Base-by-base conservation (phyloP, 2,797 vertebrate species). In the Gambelia wislizenii region DNA sequence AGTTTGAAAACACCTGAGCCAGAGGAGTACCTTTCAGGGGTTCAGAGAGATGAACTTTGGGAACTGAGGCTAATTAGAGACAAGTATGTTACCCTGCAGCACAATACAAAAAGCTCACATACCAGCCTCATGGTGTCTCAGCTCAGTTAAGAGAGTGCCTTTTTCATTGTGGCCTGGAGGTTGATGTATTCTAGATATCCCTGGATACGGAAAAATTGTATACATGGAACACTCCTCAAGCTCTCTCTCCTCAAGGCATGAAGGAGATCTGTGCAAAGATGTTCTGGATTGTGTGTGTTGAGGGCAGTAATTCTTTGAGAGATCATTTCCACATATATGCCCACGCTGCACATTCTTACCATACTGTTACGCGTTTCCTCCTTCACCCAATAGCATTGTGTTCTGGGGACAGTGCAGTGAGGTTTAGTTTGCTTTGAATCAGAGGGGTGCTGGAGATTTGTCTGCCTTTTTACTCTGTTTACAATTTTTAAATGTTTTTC, bases 11-110 rank as follows among this genome's bases (percentile, higher is more conserved):
- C 10, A 75, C 49, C 47, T 80, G 47, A 77, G n/a, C 44, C 79
- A 79, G 22, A 54, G 49, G 7, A 79, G 8, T 3, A 67, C 56
- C 10, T 56, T 84, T 72, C 20, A 85, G 25, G 67, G 44, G 69
- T 74, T 91, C 85, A 52, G n/a, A 87, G n/a, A 47, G 64, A 72
- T 79, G n/a, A 64, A 72, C 39, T 80, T 49, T 12, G 47, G 22
- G 70, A 42, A 76, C 84, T 69, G 54, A 69, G 18, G 16, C 20
- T 54, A 56, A 59, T 36, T 80, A 59, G 10, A 39, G 54, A 42
- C 36, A 89, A 69, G 16, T 52, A 69, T 54, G 78, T n/a, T 54
- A 64, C 84, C 84, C 47, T 64, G 30, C n/a, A 86, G 69, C 44
- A 67, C 25, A 74, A 61, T 61, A 59, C 59, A 69, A 67, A 42